Evolutionary conservation across 1,140 invertebrate species (phyloP).

Genomic region (Orussus abietinus): DNA sequence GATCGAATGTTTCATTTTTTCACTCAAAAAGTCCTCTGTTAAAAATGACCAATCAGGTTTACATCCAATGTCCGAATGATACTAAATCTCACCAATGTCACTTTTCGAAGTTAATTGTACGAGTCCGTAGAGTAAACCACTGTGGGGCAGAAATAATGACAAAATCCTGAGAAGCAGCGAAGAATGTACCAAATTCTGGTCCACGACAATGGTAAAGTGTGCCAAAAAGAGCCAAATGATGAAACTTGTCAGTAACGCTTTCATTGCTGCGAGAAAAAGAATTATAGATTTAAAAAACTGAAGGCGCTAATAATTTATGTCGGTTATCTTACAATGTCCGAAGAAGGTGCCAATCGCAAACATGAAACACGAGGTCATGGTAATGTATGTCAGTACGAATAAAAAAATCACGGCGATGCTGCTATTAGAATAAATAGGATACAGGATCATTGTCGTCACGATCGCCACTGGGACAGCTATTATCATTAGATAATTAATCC

Average conservation of each 20-base stretch:
- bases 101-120: conserved; percentile 13
- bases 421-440: conserved; percentile 15
- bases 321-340: conserved; percentile 20
- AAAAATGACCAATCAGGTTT: background rate
- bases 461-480: conserved; percentile 18
- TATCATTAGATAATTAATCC: conserved; percentile 25
- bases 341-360: conserved; percentile 24
- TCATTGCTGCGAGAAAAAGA: conserved; percentile 17
- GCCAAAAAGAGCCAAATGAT: conserved; percentile 22
- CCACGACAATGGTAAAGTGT: conserved; percentile 18
- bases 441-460: conserved; percentile 14
- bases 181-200: conserved; percentile 13
- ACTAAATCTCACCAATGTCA: conserved; percentile 18
- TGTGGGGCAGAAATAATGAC: conserved; percentile 24
- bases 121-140: conserved; percentile 26
- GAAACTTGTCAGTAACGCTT: conserved; percentile 20
- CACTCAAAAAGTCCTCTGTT: background rate
- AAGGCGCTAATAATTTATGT: no score
- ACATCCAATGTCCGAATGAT: no score
- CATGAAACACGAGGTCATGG: conserved; percentile 18
- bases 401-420: conserved; percentile 10
- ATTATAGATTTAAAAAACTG: conserved; percentile 4
- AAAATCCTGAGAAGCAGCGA: conserved; percentile 4
- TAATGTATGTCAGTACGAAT: conserved; percentile 23
- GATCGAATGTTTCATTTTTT: conserved; percentile 4